phyloP scores from a whole-genome alignment of 2,113 vertebrate species.

The Grammomys dolichurus region DNA sequence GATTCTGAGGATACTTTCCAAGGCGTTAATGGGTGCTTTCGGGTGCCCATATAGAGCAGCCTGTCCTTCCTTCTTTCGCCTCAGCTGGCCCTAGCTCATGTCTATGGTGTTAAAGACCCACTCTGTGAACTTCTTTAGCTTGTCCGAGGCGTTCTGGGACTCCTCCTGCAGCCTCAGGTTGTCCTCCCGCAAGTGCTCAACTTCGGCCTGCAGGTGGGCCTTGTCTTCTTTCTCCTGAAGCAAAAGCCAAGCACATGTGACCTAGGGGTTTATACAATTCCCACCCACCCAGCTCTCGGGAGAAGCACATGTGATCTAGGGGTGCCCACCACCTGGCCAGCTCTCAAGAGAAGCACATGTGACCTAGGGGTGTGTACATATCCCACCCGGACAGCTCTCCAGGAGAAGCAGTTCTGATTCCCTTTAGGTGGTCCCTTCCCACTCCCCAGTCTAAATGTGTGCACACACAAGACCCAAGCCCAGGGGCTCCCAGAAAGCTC shows the following conservation, averaged over 20 bases:
- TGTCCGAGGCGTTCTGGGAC: constrained; percentile 96
- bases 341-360: not conserved
- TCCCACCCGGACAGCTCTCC: not conserved
- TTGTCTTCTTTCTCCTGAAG: constrained; percentile 96
- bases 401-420: not conserved
- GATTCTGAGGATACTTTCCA: constrained; percentile 76
- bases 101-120: constrained; percentile 99
- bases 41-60: constrained; percentile 44
- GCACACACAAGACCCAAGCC: rapidly evolving
- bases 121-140: constrained; percentile 98
- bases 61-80: constrained; percentile 35
- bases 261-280: not conserved
- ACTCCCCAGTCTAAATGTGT: not conserved
- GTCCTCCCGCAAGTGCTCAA: constrained; percentile 95
- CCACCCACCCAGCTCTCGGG: not conserved
- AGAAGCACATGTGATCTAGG: not conserved
- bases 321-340: not conserved
- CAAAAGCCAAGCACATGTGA: constrained; percentile 18
- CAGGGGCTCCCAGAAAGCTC: not conserved
- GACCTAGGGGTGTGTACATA: not conserved
- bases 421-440: not conserved
- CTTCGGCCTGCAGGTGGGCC: constrained; percentile 93
- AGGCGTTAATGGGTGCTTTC: constrained; percentile 76
- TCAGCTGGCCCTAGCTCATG: constrained; percentile 91
- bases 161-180: constrained; percentile 97